Base-by-base conservation (phyloP, 1,140 invertebrate species). In the Drosophila micromelanica region DNA sequence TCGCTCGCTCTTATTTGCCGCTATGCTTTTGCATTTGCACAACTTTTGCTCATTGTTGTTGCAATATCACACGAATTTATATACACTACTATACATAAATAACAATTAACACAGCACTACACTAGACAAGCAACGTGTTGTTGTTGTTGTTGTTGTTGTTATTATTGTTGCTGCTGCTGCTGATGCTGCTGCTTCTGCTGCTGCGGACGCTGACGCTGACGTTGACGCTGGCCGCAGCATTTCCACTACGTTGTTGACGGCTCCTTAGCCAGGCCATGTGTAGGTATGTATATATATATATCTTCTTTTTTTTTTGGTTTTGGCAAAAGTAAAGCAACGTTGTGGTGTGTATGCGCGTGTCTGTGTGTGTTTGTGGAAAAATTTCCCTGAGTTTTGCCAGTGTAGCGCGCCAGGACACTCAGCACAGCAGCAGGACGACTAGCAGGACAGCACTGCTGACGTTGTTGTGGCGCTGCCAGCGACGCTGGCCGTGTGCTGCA, bases 11-110 rank as follows among this genome's bases (percentile, higher is more conserved):
- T 13, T 55, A 42, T 42, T 55, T 48, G 51, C 35, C 35, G 54
- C 37, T 59, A 68, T 59, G 56, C 65, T 51, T 49, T 59, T 49
- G 65, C 65, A 43, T 48, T 62, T 55, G 67, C 67, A 64, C 68
- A 64, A 65, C 68, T 57, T 56, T 71, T 57, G 52, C 68, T 64
- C 68, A 71, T 64, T 52, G 64, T 75, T 54, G 76, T 64, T 69
- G 63, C 76, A 77, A 71, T 86, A 86, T 86, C 82, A 87, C 81
- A 85, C 81, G 74, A 67, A 78, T 85, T 71, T 87, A 87, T 81
- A 87, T 78, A 81, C 75, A 85, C 82, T 74, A 54, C 30, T 68
- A 68, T 87, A 85, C 82, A 87, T 86, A 87, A 81, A 80, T 86
- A 86, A 86, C 81, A 86, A 87, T 87, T 86, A 87, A 63, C 74